Evolutionary conservation across 2,113 vertebrate species (phyloP).

Genomic region (Bathybates hornii): DNA sequence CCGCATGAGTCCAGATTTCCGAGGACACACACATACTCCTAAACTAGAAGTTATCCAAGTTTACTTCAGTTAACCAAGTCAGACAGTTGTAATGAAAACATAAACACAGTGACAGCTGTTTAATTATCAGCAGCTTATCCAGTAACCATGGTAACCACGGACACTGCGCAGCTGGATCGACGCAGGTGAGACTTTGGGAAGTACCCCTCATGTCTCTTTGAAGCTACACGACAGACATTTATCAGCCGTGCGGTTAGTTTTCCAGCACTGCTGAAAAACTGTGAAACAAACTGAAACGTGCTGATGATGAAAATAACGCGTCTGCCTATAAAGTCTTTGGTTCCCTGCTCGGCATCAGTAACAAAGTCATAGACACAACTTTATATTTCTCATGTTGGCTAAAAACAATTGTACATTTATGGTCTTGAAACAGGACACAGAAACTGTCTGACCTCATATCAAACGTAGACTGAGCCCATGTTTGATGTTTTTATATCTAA

Average conservation of each 20-base stretch:
- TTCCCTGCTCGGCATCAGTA: neutral
- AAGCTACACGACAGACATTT: neutral
- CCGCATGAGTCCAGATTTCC: neutral
- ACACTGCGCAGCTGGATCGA: fast-evolving
- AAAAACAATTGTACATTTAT: neutral
- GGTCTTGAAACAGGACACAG: neutral
- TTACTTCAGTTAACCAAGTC: neutral
- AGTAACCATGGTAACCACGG: neutral
- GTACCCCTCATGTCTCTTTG: neutral
- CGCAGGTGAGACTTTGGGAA: neutral
- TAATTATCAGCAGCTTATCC: neutral
- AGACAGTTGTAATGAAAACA: neutral
- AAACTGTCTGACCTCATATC: neutral
- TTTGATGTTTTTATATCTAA: fast-evolving
- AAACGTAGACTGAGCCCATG: neutral
- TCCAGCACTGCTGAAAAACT: neutral
- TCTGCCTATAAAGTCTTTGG: fast-evolving
- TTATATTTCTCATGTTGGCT: neutral
- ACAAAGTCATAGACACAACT: neutral
- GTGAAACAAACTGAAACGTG: neutral
- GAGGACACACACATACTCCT: neutral
- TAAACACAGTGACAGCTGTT: neutral
- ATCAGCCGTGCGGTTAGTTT: neutral
- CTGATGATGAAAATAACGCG: neutral
- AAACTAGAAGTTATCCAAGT: neutral